Evolutionary conservation across 2,113 vertebrate genomes (phyloP), one percentile per base, ranked within the genome.

Genomic region (Rhinoptilus africanus): DNA sequence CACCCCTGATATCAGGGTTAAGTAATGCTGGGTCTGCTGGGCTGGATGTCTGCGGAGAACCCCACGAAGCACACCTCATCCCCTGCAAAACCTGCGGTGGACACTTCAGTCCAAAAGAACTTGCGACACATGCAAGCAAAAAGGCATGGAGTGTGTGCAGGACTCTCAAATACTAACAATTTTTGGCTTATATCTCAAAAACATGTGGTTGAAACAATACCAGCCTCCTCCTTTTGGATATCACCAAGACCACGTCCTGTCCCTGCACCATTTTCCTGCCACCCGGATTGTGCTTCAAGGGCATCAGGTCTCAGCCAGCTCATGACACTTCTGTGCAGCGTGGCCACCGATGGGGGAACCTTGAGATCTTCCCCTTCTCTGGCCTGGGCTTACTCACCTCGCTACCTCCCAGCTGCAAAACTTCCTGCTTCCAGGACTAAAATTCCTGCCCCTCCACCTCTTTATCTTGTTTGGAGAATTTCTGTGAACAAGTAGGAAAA

Each of bases 121-220:
- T 60, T 11, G 16, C 0, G 0, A 6, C 35, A 56, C 14, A 1
- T 1, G 3, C 50, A 82, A 66, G 19, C 34, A 26, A 62, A 24
- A 18, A 62, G 75, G 24, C 63, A 14, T 1, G 2, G 81, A 30
- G 4, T 37, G 23, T 1, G 6, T 19, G 64, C 8, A 24, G 59
- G 50, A 18, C 21, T 60, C 59, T 35, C 73, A n/a, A 45, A 66
- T 10, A 48, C 16, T 60, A 9, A 35, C 10, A 1, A 20, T 50
- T 32, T 28, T 9, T 24, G 48, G 6, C 27, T 74, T 4, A 0
- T 10, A 63, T 30, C 68, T 92, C 59, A 39, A 34, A 59, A 47
- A 45, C 9, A 48, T 1, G 1, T 0, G 0, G 17, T 32, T 32
- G 68, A 41, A 79, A 23, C 24, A 45, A 50, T 2, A 56, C 17